Base-by-base conservation (phyloP, 2,888 invertebrate genomes). In the Melinopterus prodromus region DNA sequence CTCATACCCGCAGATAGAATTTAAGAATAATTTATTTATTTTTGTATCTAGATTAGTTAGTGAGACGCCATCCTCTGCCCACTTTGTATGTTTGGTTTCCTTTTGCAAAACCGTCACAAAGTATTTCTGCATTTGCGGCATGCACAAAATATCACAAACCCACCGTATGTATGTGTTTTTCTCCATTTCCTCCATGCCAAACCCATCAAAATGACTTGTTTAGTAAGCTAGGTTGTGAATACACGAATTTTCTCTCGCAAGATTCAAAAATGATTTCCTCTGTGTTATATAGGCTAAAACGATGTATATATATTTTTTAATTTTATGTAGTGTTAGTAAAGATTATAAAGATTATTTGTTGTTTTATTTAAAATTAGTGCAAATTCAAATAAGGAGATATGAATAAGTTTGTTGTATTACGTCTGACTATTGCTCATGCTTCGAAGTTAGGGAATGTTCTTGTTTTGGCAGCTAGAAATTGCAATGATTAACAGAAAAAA, bases 311-410 rank as follows among this genome's bases (percentile, higher is more conserved):
- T 75, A 78, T 78, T 78, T 78, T 78, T 78, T 78, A 78, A 75
- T 78, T 78, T 78, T 78, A 78, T 78, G 75, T 78, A 78, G 78
- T 78, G 37, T 70, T 78, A 78, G 75, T 78, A 78, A 75, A 69
- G 75, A 78, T 76, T 76, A 75, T 70, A 78, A 15, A 78, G 38
- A 72, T 74, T 16, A 69, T 35, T 26, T 16, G 37, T 71, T 77
- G 76, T 53, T 14, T 76, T 76, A 53, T 76, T 77, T 53, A 9
- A 9, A 53, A 9, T 53, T 53, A 26, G 26, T 26, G 1, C 26
- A 26, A 26, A 26, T 26, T 3, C 26, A 26, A 26, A 26, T 26
- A 26, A 26, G 26, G 26, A 3, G 26, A 26, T 26, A 26, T 26
- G 26, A 2, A 2, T 26, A 26, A 26, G 26, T 26, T 26, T 2